These are phyloP conservation scores for Argyresthia goedartella DNA, from an alignment of 2,888 invertebrate species.

Conservation along the genomic window DNA sequence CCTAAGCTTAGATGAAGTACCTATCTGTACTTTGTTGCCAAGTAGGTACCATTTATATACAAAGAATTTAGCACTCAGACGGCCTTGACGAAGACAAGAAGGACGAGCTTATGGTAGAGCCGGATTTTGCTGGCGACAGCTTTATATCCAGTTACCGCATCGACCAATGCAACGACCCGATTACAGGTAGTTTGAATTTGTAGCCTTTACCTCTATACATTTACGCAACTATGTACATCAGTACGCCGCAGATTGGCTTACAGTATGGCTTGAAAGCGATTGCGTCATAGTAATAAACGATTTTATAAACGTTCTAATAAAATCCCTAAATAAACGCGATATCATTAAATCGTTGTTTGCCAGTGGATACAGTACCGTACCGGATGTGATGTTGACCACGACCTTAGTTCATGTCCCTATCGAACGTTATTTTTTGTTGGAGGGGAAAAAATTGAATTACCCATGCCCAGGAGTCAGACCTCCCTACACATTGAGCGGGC, in stretches of 20 bases:
- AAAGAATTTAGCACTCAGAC: not conserved
- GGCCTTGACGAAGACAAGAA: not conserved
- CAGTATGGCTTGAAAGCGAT: too few relatives aligned
- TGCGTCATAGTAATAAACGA: not conserved
- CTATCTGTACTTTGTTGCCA: too few relatives aligned
- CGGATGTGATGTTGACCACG: conserved; percentile 1
- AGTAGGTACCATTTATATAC: too few relatives aligned
- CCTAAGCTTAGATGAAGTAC: too few relatives aligned
- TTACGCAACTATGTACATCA: not conserved
- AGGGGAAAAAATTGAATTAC: too few relatives aligned
- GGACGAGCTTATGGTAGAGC: not conserved
- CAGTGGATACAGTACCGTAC: not conserved
- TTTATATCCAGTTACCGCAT: conserved; percentile 1
- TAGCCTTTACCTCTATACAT: too few relatives aligned
- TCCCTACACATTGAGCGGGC: too few relatives aligned
- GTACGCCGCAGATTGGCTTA: not conserved
- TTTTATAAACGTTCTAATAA: not conserved
- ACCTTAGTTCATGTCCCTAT: too few relatives aligned
- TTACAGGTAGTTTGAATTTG: too few relatives aligned
- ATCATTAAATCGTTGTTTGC: not conserved
- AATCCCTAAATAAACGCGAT: conserved; percentile 1
- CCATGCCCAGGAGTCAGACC: too few relatives aligned
- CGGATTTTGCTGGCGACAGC: not conserved
- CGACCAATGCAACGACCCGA: too few relatives aligned
- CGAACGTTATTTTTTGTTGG: too few relatives aligned